Percentiles rank a stretch among this genome's conserved stretches.
These are phyloP conservation scores for Celastrina argiolus DNA, from an alignment of 2,888 invertebrate genomes.

Conservation along the genomic window DNA sequence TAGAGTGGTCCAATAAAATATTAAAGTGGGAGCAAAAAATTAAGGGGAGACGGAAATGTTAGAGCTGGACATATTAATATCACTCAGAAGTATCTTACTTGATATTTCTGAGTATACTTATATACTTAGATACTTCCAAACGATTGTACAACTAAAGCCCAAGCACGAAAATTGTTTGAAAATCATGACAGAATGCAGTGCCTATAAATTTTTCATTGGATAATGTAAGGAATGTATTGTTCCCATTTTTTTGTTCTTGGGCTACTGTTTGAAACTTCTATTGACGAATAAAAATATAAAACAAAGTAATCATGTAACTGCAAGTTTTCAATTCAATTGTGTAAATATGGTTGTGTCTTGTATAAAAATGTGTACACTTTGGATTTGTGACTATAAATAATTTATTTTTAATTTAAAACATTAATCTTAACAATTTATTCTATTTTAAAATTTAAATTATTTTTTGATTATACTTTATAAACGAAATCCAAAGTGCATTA, in stretches of 20 bases:
- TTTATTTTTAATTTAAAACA: not conserved
- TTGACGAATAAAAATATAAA: no score
- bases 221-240: not conserved
- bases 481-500: slow-evolving; percentile 9
- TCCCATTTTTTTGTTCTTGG: not conserved
- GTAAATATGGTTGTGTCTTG: slow-evolving; percentile 14
- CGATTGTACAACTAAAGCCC: not conserved
- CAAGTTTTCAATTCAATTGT: not conserved
- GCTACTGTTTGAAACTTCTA: no score
- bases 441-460: slow-evolving; percentile 4
- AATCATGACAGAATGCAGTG: not conserved
- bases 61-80: no score
- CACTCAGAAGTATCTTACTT: no score
- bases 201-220: not conserved
- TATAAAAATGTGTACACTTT: slow-evolving; percentile 8
- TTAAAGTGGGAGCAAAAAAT: no score
- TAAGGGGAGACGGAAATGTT: no score
- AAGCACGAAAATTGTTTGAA: not conserved
- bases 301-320: not conserved
- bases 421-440: slow-evolving; percentile 2
- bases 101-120: no score
- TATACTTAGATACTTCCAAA: no score
- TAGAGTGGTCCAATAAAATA: no score
- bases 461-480: not conserved
- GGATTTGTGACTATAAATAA: slow-evolving; percentile 7